Conservation (phyloP, 1,140 invertebrate species). For the Aphaenogaster rudis region DNA sequence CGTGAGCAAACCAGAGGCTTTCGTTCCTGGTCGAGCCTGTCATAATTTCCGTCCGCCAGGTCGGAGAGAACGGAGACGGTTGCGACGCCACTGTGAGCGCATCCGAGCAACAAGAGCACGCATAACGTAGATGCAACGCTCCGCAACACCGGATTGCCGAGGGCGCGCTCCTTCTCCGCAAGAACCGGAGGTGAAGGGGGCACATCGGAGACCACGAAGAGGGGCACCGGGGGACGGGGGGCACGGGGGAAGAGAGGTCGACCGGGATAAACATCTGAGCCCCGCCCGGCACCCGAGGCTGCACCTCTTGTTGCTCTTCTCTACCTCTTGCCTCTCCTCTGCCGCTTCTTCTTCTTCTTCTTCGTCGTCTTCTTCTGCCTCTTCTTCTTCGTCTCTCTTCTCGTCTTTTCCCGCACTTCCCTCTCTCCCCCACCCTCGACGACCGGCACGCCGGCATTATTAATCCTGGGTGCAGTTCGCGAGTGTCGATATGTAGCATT, state of each 20-base stretch:
- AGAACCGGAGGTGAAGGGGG: slow-evolving; percentile 78
- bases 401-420: slow-evolving; percentile 64
- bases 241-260: slow-evolving; percentile 84
- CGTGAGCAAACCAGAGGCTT: background rate
- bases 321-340: slow-evolving; percentile 75
- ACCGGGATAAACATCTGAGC: slow-evolving; percentile 87
- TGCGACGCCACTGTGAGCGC: slow-evolving; percentile 83
- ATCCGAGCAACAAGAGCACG: slow-evolving; percentile 83
- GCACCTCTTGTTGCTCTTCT: slow-evolving; percentile 83
- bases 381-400: slow-evolving; percentile 63
- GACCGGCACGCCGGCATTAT: slow-evolving; percentile 67
- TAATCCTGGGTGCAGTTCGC: slow-evolving; percentile 67
- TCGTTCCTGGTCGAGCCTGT: slow-evolving; percentile 31
- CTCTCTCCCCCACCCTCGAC: slow-evolving; percentile 55
- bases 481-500: slow-evolving; percentile 71
- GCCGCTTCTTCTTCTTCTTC: slow-evolving; percentile 79
- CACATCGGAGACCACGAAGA: slow-evolving; percentile 73
- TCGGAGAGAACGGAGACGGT: slow-evolving; percentile 61
- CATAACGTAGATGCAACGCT: slow-evolving; percentile 82
- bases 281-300: slow-evolving; percentile 86
- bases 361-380: slow-evolving; percentile 68
- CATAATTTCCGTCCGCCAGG: slow-evolving; percentile 51
- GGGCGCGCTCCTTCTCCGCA: slow-evolving; percentile 81
- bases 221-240: slow-evolving; percentile 70
- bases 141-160: slow-evolving; percentile 82